Evolutionary conservation across 2,113 vertebrate species (phyloP), one percentile per base, ranked within the genome.

Genomic region (Eira barbara): DNA sequence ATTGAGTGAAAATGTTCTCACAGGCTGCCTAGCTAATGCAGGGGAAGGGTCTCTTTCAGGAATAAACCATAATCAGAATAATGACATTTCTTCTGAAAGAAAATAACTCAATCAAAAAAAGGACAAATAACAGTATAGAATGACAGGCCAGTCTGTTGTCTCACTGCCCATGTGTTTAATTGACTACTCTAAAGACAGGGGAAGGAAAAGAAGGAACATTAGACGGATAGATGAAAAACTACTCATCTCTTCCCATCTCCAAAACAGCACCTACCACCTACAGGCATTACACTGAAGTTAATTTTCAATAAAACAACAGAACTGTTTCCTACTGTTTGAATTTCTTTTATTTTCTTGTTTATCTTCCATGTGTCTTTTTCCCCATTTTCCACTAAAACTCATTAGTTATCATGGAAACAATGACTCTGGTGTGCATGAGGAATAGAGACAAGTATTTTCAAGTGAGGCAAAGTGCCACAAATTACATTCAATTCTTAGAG

Each of bases 351-450:
- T 76, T 69, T 49, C 69, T 23, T 94, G 36, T 84, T 96, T 87
- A 81, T 90, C 92, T 96, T 65, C 12, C 49, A n/a, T 27, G 4
- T 93, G 27, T 76, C 55, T 92, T 96, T 93, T 92, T 67, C 69
- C 67, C 18, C 36, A 61, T 82, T 95, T 85, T 87, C 83, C n/a
- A n/a, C 76, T 11, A 1, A 31, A 97, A 63, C 36, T 71, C 88
- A 92, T 95, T 85, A 96, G 80, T 95, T 97, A 94, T 96, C 87
- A 92, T 23, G 84, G 95, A 97, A 97, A 97, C 87, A 96, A 87
- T 88, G 71, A 52, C 73, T 92, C 65, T 55, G 52, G 17, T 85
- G 61, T 87, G 69, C 86, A 81, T 39, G 59, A 92, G 29, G 80
- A 80, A 92, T 5, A 88, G 61, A 83, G 69, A 52, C 31, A 1